Evolutionary conservation across 2,888 invertebrate genomes (phyloP), one percentile per base, ranked within the genome.

Genomic region (Parelbella ahira): DNA sequence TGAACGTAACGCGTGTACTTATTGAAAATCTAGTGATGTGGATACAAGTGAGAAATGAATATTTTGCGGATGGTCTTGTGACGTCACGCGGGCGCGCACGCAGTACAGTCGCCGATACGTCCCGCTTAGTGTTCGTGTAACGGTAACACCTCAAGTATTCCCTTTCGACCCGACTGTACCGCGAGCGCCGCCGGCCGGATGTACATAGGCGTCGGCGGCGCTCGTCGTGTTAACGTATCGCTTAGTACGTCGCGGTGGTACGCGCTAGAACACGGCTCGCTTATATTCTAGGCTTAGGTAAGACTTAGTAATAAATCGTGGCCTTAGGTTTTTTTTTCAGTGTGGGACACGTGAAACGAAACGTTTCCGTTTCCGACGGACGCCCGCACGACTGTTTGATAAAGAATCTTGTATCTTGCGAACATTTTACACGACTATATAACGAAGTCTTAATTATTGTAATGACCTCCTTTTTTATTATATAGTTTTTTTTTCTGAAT

Each of bases 251-350:
- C 24, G 44, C 45, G 34, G 10, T 13, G 28, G 45, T 46, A 50
- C 33, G 50, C 48, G 61, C 60, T 61, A 61, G 60, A 53, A 56
- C 53, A 60, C 58, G 63, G 74, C 77, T 78, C 65, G 72, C 70
- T 68, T 60, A 19, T 60, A 56, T 56, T 60, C 46, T 67, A 68
- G 63, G 54, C 50, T 60, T 68, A 64, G 60, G 52, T 68, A 69
- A 74, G 71, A 75, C 64, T 56, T 82, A 82, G 79, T 76, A 77
- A 80, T 78, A 76, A 78, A 80, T 67, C 61, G 86, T 83, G 84
- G 84, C 83, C 84, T 84, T 86, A 76, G 68, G 70, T 69, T 68
- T 3, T 15, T 2, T 15, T 64, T 59, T 63, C 67, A 67, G 59
- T 60, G 63, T 63, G 62, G 63, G 63, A 68, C 63, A 67, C 65